Evolutionary conservation across 2,797 vertebrate species (phyloP), one percentile per base, ranked within the genome.

Genomic region (Hyperoplus immaculatus): DNA sequence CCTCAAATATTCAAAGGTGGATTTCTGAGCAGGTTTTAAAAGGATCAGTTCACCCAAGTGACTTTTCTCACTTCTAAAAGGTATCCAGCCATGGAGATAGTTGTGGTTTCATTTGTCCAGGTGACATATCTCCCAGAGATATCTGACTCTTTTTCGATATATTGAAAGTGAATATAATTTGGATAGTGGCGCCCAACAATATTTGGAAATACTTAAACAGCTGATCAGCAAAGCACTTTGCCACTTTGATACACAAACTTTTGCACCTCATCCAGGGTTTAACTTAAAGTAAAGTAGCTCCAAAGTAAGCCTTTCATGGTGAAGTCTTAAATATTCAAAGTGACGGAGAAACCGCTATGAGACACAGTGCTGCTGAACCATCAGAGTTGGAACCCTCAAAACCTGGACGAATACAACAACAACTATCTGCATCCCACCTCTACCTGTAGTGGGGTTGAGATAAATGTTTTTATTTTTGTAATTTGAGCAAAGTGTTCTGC

Each of bases 1-100:
- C 49, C 47, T 47, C 29, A 3, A 1, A 18, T 38, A 60, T 21
- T 54, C 8, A 46, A 29, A 16, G 13, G 42, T 60, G 49, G 63
- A 39, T 39, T 43, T 75, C 46, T n/a, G 39, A 67, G 55, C 18
- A 46, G 64, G 8, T 29, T 56, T 38, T 70, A 51, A 70, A 47
- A 77, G 46, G 38, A 15, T 77, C 53, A 58, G 15, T 43, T 58
- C 72, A 50, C 43, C 12, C 42, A 63, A 47, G 51, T 5, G 3
- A 29, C 46, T 54, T 53, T 53, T 4, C 14, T 74, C 38, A n/a
- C 29, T 42, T 16, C 6, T 3, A 4, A 14, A 13, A 21, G n/a
- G 38, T 1, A 11, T 53, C 13, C 0, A 11, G 8, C 29, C 11
- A n/a, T 1, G 49, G 16, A 53, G 47, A 50, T 9, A 4, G 38